These are phyloP conservation scores for Drosophila helvetica DNA, from an alignment of 2,888 invertebrate species.

Conservation along the genomic window DNA sequence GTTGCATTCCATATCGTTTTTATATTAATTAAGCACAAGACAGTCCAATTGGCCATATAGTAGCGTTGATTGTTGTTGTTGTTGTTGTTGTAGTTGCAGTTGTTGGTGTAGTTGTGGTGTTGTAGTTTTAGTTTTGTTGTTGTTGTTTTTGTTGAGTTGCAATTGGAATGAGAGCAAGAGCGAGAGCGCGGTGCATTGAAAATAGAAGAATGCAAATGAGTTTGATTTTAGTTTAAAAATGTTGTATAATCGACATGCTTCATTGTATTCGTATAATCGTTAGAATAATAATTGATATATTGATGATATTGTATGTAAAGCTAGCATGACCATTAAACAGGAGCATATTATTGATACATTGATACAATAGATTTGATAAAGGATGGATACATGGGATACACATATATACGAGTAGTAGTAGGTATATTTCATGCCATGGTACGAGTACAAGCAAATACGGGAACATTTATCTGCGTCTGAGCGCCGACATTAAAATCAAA, in stretches of 20 bases:
- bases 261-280: constrained; percentile 7
- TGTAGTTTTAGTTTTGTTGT: constrained; percentile 40
- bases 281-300: constrained; percentile 29
- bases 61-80: constrained; percentile 39
- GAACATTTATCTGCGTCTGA: neutral
- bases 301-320: constrained; percentile 45
- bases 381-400: constrained; percentile 31
- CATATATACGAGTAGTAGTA: constrained; percentile 11
- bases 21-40: constrained; percentile 69
- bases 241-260: constrained; percentile 63
- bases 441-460: constrained; percentile 15
- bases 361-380: constrained; percentile 23
- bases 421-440: constrained; percentile 38
- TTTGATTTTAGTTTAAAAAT: constrained; percentile 71
- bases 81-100: constrained; percentile 38
- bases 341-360: constrained; percentile 38
- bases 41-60: constrained; percentile 75
- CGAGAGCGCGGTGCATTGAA: constrained; percentile 76
- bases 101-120: constrained; percentile 42
- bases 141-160: constrained; percentile 51
- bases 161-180: constrained; percentile 42
- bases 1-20: constrained; percentile 71
- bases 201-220: constrained; percentile 80
- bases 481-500: constrained; percentile 1
- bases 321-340: constrained; percentile 48